These are phyloP conservation scores for Saccostrea glomerata DNA, from an alignment of 1,140 invertebrate species.

Conservation along the genomic window DNA sequence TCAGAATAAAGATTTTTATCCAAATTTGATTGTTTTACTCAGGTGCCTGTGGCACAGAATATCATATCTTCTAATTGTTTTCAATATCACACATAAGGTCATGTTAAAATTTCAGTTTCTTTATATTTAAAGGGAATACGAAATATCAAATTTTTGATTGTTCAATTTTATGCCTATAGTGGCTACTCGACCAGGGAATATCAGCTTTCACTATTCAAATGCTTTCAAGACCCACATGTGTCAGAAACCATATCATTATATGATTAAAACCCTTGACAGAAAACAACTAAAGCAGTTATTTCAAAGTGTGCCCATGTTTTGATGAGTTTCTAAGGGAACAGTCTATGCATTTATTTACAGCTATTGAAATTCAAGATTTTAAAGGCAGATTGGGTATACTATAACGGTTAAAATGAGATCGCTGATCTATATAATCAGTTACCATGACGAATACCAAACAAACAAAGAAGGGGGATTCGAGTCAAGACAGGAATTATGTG, in stretches of 20 bases:
- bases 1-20: not conserved
- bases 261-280: not conserved
- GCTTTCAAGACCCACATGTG: not conserved
- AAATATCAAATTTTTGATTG: not conserved
- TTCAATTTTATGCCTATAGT: not conserved
- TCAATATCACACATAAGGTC: not conserved
- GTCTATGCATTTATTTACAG: not conserved
- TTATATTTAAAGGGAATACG: not conserved
- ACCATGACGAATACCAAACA: conserved; percentile 6
- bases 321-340: not conserved
- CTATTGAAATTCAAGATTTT: conserved; percentile 15
- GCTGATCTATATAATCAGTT: conserved; percentile 2
- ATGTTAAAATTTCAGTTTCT: not conserved
- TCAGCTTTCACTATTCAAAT: not conserved
- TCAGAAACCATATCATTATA: not conserved
- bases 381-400: not conserved
- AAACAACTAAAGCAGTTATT: not conserved
- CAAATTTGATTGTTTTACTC: not conserved
- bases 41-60: not conserved
- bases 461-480: not conserved
- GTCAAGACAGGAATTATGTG: not conserved
- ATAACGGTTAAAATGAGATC: conserved; percentile 9
- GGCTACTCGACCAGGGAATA: not conserved
- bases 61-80: not conserved
- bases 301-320: not conserved